Evolutionary conservation across 2,797 vertebrate genomes (phyloP).

Genomic region (Sciurus vulgaris): DNA sequence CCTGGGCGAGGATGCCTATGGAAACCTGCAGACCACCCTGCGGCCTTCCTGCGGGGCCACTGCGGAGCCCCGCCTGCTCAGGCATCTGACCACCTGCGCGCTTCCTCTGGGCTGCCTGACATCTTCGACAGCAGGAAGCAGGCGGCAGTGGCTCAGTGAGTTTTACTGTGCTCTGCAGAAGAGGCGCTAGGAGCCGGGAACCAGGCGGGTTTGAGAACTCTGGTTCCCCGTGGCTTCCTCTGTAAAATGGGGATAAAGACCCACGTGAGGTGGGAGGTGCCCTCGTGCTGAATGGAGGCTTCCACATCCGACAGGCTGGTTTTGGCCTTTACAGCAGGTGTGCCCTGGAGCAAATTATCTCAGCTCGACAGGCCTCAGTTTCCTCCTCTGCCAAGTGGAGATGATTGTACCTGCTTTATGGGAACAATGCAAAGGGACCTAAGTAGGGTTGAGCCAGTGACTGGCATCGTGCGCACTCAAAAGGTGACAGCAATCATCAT

Average conservation of each 20-base stretch:
- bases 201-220: not conserved
- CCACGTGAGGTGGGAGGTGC: not conserved
- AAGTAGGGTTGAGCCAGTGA: not conserved
- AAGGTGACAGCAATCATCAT: not conserved
- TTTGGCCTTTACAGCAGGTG: not conserved
- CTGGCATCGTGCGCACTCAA: not conserved
- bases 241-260: not conserved
- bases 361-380: not conserved
- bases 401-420: not conserved
- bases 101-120: not conserved
- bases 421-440: not conserved
- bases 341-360: not conserved
- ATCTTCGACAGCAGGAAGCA: not conserved
- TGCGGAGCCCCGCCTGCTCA: not conserved
- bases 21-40: not conserved
- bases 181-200: not conserved
- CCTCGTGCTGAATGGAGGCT: not conserved
- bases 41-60: not conserved
- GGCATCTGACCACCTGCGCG: not conserved
- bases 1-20: not conserved
- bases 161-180: slow-evolving; percentile 16
- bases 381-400: not conserved
- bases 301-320: not conserved
- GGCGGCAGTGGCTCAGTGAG: not conserved
- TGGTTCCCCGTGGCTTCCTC: not conserved